These are phyloP conservation scores for Nymphalis c-album DNA, from an alignment of 2,888 invertebrate species.

Conservation along the genomic window DNA sequence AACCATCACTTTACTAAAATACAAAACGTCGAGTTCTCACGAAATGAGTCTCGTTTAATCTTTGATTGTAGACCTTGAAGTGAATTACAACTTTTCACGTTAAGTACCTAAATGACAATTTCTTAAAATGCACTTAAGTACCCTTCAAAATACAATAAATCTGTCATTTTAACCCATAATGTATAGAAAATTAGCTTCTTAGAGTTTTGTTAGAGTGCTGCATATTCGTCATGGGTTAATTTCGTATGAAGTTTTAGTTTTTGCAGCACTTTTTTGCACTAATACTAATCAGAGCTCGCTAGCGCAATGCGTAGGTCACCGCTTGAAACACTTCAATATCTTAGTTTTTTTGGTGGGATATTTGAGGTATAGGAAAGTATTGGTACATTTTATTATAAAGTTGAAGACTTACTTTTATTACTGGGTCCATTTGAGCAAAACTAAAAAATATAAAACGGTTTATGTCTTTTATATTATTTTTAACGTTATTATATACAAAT, in stretches of 20 bases:
- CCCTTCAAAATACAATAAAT: neutral
- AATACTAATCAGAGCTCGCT: conserved; percentile 9
- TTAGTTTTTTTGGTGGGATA: neutral
- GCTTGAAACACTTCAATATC: conserved; percentile 10
- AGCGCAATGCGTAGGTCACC: conserved; percentile 16
- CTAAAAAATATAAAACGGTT: neutral
- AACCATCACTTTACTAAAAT: too few species aligned
- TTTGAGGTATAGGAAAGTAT: neutral
- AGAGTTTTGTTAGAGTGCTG: neutral
- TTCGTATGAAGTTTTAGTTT: neutral
- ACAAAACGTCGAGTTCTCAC: too few species aligned
- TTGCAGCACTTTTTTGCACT: neutral
- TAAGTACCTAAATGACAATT: neutral
- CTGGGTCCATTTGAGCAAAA: neutral
- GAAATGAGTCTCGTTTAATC: too few species aligned
- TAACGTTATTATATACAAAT: too few species aligned
- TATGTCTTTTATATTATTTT: too few species aligned
- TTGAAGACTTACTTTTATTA: neutral
- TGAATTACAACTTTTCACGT: too few species aligned
- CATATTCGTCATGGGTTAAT: neutral
- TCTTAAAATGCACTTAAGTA: neutral
- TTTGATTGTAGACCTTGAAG: too few species aligned
- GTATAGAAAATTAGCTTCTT: neutral
- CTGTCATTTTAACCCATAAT: neutral
- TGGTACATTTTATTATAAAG: neutral